Percentiles rank a stretch among this genome's conserved stretches.
These are phyloP conservation scores for Dolomedes plantarius DNA, from an alignment of 2,888 invertebrate genomes.

Conservation along the genomic window DNA sequence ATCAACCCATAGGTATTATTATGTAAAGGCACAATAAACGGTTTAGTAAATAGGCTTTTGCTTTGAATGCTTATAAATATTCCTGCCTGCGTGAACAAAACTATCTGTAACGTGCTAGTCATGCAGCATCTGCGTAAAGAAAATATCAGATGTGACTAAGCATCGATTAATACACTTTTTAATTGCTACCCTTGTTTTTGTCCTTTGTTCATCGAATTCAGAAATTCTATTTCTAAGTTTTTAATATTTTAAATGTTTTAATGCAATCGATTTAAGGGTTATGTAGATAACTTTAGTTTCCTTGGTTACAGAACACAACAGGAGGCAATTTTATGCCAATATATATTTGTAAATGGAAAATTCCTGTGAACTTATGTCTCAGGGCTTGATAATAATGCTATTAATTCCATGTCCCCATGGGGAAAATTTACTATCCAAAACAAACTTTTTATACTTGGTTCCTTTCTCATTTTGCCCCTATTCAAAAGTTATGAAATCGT, in stretches of 20 bases:
- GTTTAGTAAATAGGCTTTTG: background rate
- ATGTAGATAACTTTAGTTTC: slow-evolving; percentile 7
- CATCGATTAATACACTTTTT: background rate
- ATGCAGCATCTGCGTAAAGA: background rate
- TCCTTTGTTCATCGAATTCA: background rate
- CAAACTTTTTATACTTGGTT: too few species aligned
- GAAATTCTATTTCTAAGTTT: background rate
- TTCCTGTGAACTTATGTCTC: background rate
- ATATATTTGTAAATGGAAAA: background rate
- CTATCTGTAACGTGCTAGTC: background rate
- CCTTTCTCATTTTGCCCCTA: too few species aligned
- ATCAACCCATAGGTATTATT: background rate
- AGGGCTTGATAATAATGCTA: too few species aligned
- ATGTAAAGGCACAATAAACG: background rate
- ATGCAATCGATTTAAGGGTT: background rate
- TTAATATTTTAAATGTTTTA: slow-evolving; percentile 8
- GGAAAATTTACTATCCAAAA: too few species aligned
- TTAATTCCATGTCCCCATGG: too few species aligned
- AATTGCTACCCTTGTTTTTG: background rate
- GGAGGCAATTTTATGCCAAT: background rate
- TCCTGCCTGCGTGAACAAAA: background rate
- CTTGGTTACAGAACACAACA: slow-evolving; percentile 5
- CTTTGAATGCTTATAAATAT: background rate
- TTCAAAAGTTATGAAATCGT: too few species aligned
- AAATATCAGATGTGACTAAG: background rate